Evolutionary conservation across 2,888 invertebrate genomes (phyloP), one percentile per base, ranked within the genome.

Genomic region (Bunonema sp.): DNA sequence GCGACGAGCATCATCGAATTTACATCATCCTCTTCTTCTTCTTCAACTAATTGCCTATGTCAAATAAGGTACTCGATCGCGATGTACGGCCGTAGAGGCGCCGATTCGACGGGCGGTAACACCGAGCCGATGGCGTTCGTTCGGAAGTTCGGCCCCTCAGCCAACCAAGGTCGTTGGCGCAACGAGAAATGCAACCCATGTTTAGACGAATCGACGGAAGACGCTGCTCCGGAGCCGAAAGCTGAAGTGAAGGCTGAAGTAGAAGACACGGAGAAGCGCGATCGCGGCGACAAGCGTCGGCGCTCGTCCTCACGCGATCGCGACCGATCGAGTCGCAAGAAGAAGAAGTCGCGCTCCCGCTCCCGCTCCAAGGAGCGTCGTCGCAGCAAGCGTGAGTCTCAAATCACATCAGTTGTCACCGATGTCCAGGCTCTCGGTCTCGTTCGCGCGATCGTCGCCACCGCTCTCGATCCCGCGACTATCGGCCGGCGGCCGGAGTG

Each of bases 111-210:
- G 4, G 57, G 57, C 19, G 57, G 55, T 4, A 66, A 66, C 47
- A 56, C 47, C 20, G 66, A 66, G 41, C 65, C 66, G 12, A 53
- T 66, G 59, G 57, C 59, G 16, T 65, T 66, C 43, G 46, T 60
- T 7, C 54, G 65, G 5, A 59, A 58, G 40, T 60, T 57, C 54
- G 60, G 62, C 16, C 46, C 45, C 24, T 46, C 44, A n/a, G 47
- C 34, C 23, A 35, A 37, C 7, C 26, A 24, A 29, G 52, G 15
- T 8, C 41, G 37, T 7, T 34, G 37, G 10, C 43, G 34, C 18
- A 40, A 39, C 8, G 47, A 37, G 19, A 4, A 15, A 8, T 15
- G 3, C 16, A 15, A 15, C 3, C 22, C 32, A n/a, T 20, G 7
- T 32, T 18, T 10, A n/a, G n/a, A n/a, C n/a, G n/a, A n/a, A n/a